A percentile compares a stretch with the other conserved stretches of the same genome.
Evolutionary conservation across 2,797 vertebrate genomes (phyloP).

Genomic region (Xenopus petersii): DNA sequence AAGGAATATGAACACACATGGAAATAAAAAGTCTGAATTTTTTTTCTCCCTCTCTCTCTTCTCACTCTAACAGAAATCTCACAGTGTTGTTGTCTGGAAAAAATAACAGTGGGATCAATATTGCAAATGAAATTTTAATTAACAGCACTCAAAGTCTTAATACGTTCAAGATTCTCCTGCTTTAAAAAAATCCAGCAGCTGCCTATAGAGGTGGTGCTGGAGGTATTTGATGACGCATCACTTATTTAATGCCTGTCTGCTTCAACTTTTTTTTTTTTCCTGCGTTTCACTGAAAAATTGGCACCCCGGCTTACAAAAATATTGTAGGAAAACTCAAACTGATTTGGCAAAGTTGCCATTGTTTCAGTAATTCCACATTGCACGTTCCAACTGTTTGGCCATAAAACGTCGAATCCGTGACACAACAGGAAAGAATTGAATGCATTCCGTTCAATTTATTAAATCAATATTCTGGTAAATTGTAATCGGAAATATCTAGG

Average conservation of each 20-base stretch:
- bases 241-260: constrained; percentile 42
- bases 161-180: too few relatives aligned
- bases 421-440: constrained; percentile 42
- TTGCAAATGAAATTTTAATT: constrained; percentile 7
- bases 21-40: constrained; percentile 7
- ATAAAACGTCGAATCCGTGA: constrained; percentile 15
- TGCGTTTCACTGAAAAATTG: constrained; percentile 30
- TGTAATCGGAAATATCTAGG: constrained; percentile 1
- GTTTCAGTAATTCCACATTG: constrained; percentile 42
- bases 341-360: constrained; percentile 28
- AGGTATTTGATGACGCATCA: constrained; percentile 51
- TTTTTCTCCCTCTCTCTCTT: too few relatives aligned
- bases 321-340: constrained; percentile 39
- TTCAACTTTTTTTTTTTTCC: constrained; percentile 17
- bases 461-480: constrained; percentile 33
- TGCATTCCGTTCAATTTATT: constrained; percentile 27
- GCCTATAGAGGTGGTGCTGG: constrained; percentile 47
- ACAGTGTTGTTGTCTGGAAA: neutral
- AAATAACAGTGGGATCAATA: neutral
- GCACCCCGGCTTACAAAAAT: constrained; percentile 35
- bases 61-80: neutral
- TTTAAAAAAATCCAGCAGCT: constrained; percentile 34
- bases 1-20: constrained; percentile 9
- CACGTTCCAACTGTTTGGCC: neutral
- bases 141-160: neutral